Percentiles rank a stretch among this genome's conserved stretches.
Conservation (phyloP, 2,888 invertebrate genomes). For the Mesorhabditis belari region DNA sequence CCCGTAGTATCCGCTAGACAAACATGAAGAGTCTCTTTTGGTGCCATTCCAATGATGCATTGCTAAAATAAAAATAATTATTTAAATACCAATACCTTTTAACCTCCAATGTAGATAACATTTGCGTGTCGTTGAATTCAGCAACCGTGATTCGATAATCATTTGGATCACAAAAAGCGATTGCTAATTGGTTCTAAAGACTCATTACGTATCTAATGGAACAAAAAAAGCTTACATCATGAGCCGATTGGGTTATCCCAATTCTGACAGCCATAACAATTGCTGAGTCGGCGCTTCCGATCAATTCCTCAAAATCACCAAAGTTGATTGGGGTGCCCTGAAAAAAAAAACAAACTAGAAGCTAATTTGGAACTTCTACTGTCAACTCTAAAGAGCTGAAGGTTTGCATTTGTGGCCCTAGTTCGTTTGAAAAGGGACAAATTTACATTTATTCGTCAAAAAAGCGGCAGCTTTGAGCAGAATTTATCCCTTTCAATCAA, state of each 20-base stretch:
- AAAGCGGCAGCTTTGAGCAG: too few relatives aligned
- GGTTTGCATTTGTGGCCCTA: neutral
- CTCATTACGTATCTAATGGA: neutral
- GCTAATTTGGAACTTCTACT: neutral
- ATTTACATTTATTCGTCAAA: too few relatives aligned
- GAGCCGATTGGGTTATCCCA: conserved; percentile 13
- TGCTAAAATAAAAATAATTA: conserved; percentile 11
- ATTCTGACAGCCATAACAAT: conserved; percentile 27
- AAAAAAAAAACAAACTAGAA: neutral
- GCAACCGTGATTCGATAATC: conserved; percentile 28
- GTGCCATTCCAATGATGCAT: conserved; percentile 18
- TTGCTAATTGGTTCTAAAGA: conserved; percentile 24
- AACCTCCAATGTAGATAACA: conserved; percentile 31
- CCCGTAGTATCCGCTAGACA: conserved; percentile 6
- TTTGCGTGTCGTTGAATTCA: conserved; percentile 32
- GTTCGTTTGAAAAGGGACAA: too few relatives aligned
- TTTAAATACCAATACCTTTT: neutral
- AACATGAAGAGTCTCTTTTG: conserved; percentile 25
- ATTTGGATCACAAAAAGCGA: conserved; percentile 31
- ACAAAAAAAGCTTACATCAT: conserved; percentile 15
- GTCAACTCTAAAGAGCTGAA: neutral
- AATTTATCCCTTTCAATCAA: too few relatives aligned
- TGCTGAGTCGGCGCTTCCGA: conserved; percentile 28
- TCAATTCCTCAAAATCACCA: conserved; percentile 37
- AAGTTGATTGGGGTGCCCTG: conserved; percentile 34